These are phyloP conservation scores for Nysson spinosus DNA, from an alignment of 2,888 invertebrate species.

Conservation along the genomic window DNA sequence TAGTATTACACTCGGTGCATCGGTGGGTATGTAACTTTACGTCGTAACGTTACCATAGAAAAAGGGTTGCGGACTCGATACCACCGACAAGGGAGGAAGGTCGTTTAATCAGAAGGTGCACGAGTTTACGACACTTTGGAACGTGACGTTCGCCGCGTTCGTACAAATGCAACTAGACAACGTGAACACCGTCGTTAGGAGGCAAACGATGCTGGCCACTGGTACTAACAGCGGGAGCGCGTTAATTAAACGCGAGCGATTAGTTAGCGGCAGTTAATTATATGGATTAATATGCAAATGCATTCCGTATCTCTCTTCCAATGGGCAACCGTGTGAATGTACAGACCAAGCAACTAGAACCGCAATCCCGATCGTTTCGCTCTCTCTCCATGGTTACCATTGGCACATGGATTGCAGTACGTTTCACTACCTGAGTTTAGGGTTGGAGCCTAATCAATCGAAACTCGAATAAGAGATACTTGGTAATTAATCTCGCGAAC, in stretches of 20 bases:
- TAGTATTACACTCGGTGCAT: slow-evolving; percentile 20
- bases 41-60: slow-evolving; percentile 14
- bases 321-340: slow-evolving; percentile 27
- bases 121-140: slow-evolving; percentile 46
- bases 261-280: slow-evolving; percentile 63
- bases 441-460: slow-evolving; percentile 53
- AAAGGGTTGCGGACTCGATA: slow-evolving; percentile 5
- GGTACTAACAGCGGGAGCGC: slow-evolving; percentile 21
- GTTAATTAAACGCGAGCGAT: slow-evolving; percentile 65
- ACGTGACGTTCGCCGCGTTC: slow-evolving; percentile 39
- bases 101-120: slow-evolving; percentile 31
- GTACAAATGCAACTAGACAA: slow-evolving; percentile 35
- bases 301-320: slow-evolving; percentile 18
- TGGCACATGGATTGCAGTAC: slow-evolving; percentile 18
- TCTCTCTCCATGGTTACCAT: slow-evolving; percentile 22
- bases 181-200: neutral
- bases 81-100: slow-evolving; percentile 14
- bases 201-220: neutral
- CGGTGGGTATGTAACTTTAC: slow-evolving; percentile 3
- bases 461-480: slow-evolving; percentile 38
- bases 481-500: slow-evolving; percentile 52
- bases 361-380: slow-evolving; percentile 37
- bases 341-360: slow-evolving; percentile 23
- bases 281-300: slow-evolving; percentile 66
- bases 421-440: slow-evolving; percentile 42